Conservation (phyloP, 2,888 invertebrate species). For the Drosophila emarginata region DNA sequence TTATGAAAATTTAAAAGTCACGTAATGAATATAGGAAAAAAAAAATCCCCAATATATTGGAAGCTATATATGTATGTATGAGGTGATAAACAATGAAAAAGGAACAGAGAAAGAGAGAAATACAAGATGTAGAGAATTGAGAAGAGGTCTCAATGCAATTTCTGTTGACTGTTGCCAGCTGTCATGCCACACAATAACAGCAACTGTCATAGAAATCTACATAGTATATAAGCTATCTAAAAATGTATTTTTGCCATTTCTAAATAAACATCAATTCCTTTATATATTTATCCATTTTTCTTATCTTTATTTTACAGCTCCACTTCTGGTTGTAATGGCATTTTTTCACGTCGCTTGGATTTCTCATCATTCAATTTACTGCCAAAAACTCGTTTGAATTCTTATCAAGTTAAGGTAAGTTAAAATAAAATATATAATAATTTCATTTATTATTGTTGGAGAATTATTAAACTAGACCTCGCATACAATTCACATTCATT, state of each 20-base stretch:
- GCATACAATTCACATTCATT: constrained; percentile 8
- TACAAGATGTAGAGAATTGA: neutral
- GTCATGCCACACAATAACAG: constrained; percentile 10
- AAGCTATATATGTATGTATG: neutral
- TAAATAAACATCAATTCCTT: constrained; percentile 9
- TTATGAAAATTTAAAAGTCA: constrained; percentile 34
- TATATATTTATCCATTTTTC: constrained; percentile 23
- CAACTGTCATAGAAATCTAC: constrained; percentile 31
- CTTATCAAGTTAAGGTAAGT: constrained; percentile 99
- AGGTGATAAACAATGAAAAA: neutral
- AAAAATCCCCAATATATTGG: neutral
- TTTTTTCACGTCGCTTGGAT: constrained; percentile 96
- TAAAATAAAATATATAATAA: no score
- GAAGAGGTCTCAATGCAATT: constrained; percentile 30
- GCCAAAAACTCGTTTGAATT: constrained; percentile 97
- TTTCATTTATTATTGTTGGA: no score
- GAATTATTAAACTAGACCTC: constrained; percentile 12
- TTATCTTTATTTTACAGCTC: constrained; percentile 85
- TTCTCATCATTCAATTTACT: constrained; percentile 97
- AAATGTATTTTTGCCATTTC: neutral
- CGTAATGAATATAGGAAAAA: constrained; percentile 29
- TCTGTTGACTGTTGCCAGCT: constrained; percentile 39
- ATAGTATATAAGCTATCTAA: no score
- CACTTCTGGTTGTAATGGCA: constrained; percentile 94
- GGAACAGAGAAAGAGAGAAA: neutral